Conservation (phyloP, 2,113 vertebrate species). For the Barbus barbus region DNA sequence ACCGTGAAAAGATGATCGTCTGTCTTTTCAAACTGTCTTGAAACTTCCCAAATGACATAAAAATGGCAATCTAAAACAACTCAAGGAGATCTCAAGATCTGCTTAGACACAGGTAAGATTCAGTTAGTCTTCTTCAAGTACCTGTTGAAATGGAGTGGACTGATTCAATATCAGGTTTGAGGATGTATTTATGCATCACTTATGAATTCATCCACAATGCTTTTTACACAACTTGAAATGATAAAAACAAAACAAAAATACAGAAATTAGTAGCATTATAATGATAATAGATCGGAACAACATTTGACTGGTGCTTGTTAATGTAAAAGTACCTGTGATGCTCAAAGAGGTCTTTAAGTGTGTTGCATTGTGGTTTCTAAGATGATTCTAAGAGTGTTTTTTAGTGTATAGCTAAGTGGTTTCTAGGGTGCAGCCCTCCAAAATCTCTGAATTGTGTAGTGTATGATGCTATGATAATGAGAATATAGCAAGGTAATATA, state of each 20-base stretch:
- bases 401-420: no score
- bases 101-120: not conserved
- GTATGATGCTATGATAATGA: no score
- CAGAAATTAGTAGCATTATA: not conserved
- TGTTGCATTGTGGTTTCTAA: no score
- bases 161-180: not conserved
- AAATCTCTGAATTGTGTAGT: no score
- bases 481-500: no score
- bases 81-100: not conserved
- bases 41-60: not conserved
- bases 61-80: conserved; percentile 14
- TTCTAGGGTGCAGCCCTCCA: no score
- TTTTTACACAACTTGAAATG: not conserved
- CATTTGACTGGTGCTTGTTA: no score
- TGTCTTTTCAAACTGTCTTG: no score
- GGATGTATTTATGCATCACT: not conserved
- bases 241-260: not conserved
- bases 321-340: no score
- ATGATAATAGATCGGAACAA: not conserved
- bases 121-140: not conserved
- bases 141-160: not conserved
- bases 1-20: conserved; percentile 22
- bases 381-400: no score
- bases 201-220: not conserved
- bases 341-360: no score